phyloP scores from a whole-genome alignment of 2,888 invertebrate genomes.

The Nebria salina region DNA sequence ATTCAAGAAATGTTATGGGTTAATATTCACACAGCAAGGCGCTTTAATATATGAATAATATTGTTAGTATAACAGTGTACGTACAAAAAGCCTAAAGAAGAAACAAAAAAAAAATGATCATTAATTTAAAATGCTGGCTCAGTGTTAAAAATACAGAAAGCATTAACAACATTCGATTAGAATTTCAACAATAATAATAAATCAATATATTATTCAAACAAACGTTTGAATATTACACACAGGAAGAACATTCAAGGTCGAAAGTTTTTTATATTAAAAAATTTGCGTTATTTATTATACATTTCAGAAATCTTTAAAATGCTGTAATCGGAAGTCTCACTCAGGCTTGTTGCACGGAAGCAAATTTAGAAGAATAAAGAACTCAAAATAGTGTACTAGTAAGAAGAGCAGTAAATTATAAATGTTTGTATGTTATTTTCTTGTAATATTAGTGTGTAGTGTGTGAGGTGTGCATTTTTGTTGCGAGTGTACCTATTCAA shows the following conservation, averaged over 20 bases:
- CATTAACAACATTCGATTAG: constrained; percentile 17
- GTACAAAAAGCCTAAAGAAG: constrained; percentile 10
- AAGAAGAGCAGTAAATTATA: neutral
- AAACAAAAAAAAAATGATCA: neutral
- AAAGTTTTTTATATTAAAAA: too few species aligned
- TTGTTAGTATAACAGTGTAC: constrained; percentile 10
- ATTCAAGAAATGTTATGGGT: constrained; percentile 25
- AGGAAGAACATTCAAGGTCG: neutral
- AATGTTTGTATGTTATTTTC: neutral
- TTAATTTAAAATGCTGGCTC: constrained; percentile 20
- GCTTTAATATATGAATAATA: constrained; percentile 2
- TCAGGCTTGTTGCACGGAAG: too few species aligned
- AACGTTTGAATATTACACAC: neutral
- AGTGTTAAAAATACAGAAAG: constrained; percentile 18
- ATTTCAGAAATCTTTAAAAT: too few species aligned
- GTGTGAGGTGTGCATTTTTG: neutral
- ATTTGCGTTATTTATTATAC: too few species aligned
- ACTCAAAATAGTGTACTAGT: neutral
- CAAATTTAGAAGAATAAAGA: too few species aligned
- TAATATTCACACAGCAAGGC: constrained; percentile 30
- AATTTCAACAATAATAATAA: constrained; percentile 16
- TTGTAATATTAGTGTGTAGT: neutral
- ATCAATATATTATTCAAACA: constrained; percentile 20
- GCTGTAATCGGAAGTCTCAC: too few species aligned
- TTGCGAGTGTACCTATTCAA: constrained; percentile 46